Base-by-base conservation (phyloP, 1,140 invertebrate species). In the Melipona quadrifasciata region DNA sequence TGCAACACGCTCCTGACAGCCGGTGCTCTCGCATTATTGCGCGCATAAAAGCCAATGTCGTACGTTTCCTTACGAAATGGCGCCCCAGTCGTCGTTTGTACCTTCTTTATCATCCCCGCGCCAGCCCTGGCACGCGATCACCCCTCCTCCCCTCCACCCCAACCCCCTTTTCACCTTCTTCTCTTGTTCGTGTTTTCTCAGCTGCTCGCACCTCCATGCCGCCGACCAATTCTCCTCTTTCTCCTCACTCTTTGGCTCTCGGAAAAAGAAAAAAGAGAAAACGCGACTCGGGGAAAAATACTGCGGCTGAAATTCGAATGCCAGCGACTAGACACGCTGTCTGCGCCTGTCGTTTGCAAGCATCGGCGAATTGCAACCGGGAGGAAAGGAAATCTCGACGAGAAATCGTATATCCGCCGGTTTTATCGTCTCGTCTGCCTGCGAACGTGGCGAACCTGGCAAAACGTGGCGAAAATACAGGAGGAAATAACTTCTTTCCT, bases 21-120 rank as follows among this genome's bases (percentile, higher is more conserved):
- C 89, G 88, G 85, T 68, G 87, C 89, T 79, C 82, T 85, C 83
- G 85, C 86, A 85, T 90, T 91, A 90, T 91, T 88, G 80, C 85
- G 24, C 71, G 81, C 85, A 89, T 91, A 91, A 91, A 91, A 91
- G 87, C 78, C 88, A 89, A 89, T 87, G 82, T 90, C 86, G 86
- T 86, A 89, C 73, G 80, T 89, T 89, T 74, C n/a, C 72, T 67
- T 53, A 61, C 71, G 80, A 79, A 89, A 89, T 53, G 82, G 51
- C 67, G 65, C 53, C 31, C 47, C 39, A 53, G 65, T 27, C 53
- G 57, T 61, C 77, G 83, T 85, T 85, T 81, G 71, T 85, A 82
- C 84, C 76, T 71, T 85, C 84, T 83, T 83, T 83, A 71, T 67
- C 58, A 74, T 84, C 47, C 74, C n/a, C 51, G 24, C 65, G n/a